A percentile compares a stretch with the other conserved stretches of the same genome.
phyloP scores from a whole-genome alignment of 2,797 vertebrate species.

The Avahi laniger region DNA sequence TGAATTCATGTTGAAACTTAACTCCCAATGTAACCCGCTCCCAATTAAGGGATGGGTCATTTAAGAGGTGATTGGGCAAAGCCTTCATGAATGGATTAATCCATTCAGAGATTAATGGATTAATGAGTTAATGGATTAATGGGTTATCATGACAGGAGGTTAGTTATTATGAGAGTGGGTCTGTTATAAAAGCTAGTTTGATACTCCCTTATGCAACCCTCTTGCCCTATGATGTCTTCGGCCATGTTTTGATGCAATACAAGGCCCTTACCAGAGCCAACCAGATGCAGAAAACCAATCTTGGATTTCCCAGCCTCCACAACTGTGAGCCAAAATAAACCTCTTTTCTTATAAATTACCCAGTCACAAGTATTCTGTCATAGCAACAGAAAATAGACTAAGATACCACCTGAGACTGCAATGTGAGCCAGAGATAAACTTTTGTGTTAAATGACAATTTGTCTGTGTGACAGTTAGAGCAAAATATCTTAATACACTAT shows the following conservation, averaged over 20 bases:
- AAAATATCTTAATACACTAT: neutral
- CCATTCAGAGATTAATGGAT: neutral
- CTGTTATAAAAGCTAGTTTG: neutral
- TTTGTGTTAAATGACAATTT: neutral
- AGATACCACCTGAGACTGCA: neutral
- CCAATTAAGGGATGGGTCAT: neutral
- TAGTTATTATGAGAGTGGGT: neutral
- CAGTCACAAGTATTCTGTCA: neutral
- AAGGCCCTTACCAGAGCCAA: neutral
- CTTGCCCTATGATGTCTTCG: neutral
- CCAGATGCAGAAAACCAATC: neutral
- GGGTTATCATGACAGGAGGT: neutral
- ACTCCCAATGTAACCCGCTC: neutral
- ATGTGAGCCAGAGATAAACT: neutral
- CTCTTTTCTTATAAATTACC: neutral
- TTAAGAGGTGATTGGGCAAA: neutral
- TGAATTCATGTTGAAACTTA: neutral
- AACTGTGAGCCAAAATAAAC: neutral
- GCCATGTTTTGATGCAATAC: neutral
- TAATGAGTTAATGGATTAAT: neutral
- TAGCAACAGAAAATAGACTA: neutral
- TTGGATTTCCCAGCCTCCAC: neutral
- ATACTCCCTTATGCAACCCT: neutral
- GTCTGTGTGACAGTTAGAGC: neutral
- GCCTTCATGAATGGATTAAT: neutral